Base-by-base conservation (phyloP, 2,113 vertebrate species). In the Regulus satrapa region DNA sequence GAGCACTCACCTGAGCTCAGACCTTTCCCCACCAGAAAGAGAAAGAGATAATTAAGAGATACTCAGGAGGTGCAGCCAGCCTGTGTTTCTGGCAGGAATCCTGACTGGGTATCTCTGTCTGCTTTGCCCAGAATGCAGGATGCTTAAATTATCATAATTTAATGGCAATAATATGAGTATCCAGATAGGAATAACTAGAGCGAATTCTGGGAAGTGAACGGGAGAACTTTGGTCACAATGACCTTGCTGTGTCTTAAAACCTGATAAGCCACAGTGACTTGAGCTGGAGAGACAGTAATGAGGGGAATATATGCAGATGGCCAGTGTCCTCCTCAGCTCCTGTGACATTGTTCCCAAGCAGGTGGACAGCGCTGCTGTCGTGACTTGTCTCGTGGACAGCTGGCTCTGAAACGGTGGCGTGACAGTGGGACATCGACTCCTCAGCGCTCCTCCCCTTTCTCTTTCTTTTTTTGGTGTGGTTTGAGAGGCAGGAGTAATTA, bases 21-120 rank as follows among this genome's bases (percentile, higher is more conserved):
- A 83, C 93, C 96, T 96, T 96, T 92, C 94, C 76, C 94, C 95
- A 81, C 96, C 92, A 94, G 94, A 63, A 90, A 93, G 79, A 83
- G 79, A 81, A 95, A 77, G 95, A 93, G 95, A 97, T 97, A 97
- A 98, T 97, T 96, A 97, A 95, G 87, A 95, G 93, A 92, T 63
- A 77, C 40, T 94, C 92, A 59, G 88, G 79, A 85, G 92, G 67
- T 88, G 75, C 89, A 87, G 77, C 80, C 89, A 94, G 77, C 77
- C 23, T 9, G 0, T 56, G 69, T 58, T 96, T 79, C 89, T 96
- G 95, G 84, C 96, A 92, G 93, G 38, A 71, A 55, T 85, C 79
- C 85, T 96, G 89, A 31, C 89, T 85, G 88, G 41, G 29, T 77
- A 76, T 92, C 82, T 82, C 69, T 52, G 29, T 69, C 88, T 95